A percentile compares a stretch with the other conserved stretches of the same genome.
phyloP scores from a whole-genome alignment of 2,797 vertebrate species.

The Acrossocheilus fasciatus region DNA sequence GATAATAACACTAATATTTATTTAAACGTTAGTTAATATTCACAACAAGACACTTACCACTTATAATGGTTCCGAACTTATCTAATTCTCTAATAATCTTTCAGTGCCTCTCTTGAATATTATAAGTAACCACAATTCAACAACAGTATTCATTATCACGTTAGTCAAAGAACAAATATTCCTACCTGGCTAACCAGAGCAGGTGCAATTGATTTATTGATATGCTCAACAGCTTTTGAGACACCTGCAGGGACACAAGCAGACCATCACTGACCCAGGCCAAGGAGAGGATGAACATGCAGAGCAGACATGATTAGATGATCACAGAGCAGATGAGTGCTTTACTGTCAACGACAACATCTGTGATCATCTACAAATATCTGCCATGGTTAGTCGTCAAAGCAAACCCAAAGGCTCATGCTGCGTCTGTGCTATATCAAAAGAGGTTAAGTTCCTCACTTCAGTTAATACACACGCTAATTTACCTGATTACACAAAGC shows the following conservation, averaged over 20 bases:
- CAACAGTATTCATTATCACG: slow-evolving; percentile 56
- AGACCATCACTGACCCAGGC: slow-evolving; percentile 85
- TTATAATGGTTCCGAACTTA: slow-evolving; percentile 8
- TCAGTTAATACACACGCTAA: slow-evolving; percentile 64
- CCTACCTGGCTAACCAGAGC: slow-evolving; percentile 98
- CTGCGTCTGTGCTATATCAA: slow-evolving; percentile 63
- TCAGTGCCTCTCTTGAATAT: slow-evolving; percentile 9
- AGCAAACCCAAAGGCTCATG: slow-evolving; percentile 73
- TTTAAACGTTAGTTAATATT: slow-evolving; percentile 8
- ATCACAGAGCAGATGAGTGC: slow-evolving; percentile 65
- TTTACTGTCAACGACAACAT: slow-evolving; percentile 40
- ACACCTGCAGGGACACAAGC: slow-evolving; percentile 98
- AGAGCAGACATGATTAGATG: slow-evolving; percentile 78
- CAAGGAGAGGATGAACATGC: slow-evolving; percentile 74
- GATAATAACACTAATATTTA: not conserved
- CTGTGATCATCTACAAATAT: slow-evolving; percentile 74
- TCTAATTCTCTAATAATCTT: slow-evolving; percentile 31
- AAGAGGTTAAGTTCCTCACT: slow-evolving; percentile 58
- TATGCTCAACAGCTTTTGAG: slow-evolving; percentile 98
- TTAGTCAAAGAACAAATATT: slow-evolving; percentile 81
- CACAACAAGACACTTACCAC: slow-evolving; percentile 45
- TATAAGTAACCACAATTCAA: slow-evolving; percentile 19
- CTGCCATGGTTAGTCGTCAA: slow-evolving; percentile 73
- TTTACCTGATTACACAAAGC: slow-evolving; percentile 99
- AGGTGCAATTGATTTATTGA: slow-evolving; percentile 99